Evolutionary conservation across 2,113 vertebrate genomes (phyloP), one percentile per base, ranked within the genome.

Genomic region (Syrrhaptes paradoxus): DNA sequence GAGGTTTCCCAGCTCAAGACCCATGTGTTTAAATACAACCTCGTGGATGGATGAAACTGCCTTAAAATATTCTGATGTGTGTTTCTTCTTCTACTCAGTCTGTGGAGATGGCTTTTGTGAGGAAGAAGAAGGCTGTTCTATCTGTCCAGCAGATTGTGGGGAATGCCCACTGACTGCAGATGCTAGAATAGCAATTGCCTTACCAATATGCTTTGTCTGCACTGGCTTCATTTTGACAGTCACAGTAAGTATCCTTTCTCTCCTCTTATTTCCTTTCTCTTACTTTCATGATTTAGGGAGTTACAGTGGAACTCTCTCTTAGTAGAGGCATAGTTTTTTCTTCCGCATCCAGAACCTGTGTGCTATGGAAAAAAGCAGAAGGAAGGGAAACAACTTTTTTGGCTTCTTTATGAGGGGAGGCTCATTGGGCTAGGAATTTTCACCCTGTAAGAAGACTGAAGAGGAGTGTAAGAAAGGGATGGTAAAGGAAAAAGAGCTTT

Each of bases 61-160:
- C 78, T 89, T 95, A 59, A 94, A 71, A 20, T 63, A 66, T 70
- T 62, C 41, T 67, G 22, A 78, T 63, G 11, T 5, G 3, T 85
- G 6, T 87, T 93, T 88, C 43, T 36, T 79, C 94, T 79, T 74
- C 49, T 63, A 32, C 90, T 78, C 61, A 98, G 98, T 98, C 76
- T 99, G 98, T 91, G 98, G 98, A 16, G 97, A 98, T 48, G 96
- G 94, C 11, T 49, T 97, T 62, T 99, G 98, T 86, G 98, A 99
- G 70, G 98, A 98, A 78, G 98, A 97, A 6, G 98, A 98, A 97
- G 90, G 96, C 34, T 99, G 98, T 51, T 98, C 97, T 55, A 97
- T 89, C 5, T 98, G 98, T 87, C 98, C 98, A 1, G 98, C 97
- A 19, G 98, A 98, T 75, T 99, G 98, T 67, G 98, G 98, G 2